Conservation (phyloP, 2,797 vertebrate species). For the Acanthiza pusilla region DNA sequence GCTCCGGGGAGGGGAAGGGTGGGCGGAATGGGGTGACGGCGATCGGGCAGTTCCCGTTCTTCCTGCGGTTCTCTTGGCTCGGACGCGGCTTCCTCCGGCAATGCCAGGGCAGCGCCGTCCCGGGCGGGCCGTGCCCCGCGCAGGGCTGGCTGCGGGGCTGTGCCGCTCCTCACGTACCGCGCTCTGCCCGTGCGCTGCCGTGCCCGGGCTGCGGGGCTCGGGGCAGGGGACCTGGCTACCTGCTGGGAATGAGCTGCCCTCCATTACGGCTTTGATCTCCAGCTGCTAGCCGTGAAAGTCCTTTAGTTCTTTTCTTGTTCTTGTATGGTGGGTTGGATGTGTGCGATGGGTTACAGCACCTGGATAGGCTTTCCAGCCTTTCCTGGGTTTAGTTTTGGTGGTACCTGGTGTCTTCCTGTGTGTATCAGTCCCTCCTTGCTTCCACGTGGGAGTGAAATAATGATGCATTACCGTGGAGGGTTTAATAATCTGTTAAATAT, state of each 20-base stretch:
- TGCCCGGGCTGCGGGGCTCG: rapidly evolving
- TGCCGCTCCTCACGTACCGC: neutral
- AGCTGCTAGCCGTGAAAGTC: neutral
- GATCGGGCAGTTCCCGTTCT: neutral
- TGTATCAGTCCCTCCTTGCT: rapidly evolving
- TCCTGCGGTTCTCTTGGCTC: neutral
- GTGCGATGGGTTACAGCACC: rapidly evolving
- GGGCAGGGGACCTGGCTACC: rapidly evolving
- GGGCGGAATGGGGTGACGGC: rapidly evolving
- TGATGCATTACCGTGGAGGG: rapidly evolving
- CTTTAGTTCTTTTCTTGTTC: neutral
- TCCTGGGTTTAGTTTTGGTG: neutral
- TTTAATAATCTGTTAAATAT: neutral
- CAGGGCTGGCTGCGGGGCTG: neutral
- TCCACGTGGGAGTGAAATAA: neutral
- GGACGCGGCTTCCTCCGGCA: rapidly evolving
- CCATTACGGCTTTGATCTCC: neutral
- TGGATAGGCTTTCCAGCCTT: neutral
- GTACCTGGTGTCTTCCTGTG: neutral
- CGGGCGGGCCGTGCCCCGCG: neutral
- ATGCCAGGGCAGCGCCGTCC: neutral
- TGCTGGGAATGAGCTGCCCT: neutral
- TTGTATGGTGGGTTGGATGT: rapidly evolving
- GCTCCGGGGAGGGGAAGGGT: neutral
- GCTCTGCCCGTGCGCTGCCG: rapidly evolving